Evolutionary conservation across 2,113 vertebrate genomes (phyloP).

Genomic region (Suncus etruscus): DNA sequence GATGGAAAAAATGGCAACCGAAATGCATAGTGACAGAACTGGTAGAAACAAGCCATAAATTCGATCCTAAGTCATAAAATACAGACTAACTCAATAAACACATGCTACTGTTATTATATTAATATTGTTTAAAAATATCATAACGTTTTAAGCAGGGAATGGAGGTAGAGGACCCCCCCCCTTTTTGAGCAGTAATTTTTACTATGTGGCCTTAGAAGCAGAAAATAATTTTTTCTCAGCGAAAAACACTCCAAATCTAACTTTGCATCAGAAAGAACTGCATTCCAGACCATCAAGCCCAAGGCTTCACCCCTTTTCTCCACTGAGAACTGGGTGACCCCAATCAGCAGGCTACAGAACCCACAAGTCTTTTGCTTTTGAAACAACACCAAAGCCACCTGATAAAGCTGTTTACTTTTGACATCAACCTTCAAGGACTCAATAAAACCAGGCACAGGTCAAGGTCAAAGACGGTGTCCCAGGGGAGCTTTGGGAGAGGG

Average conservation of each 20-base stretch:
- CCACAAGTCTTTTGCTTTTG: background rate
- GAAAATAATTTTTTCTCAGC: conserved; percentile 75
- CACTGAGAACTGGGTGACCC: background rate
- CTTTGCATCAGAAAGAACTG: background rate
- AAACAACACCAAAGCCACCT: background rate
- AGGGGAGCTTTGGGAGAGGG: too few species aligned
- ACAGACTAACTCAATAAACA: conserved; percentile 89
- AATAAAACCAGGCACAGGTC: too few species aligned
- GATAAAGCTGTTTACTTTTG: too few species aligned
- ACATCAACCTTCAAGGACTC: too few species aligned
- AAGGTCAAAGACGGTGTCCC: too few species aligned
- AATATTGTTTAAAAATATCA: conserved; percentile 90
- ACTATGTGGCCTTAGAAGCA: conserved; percentile 82
- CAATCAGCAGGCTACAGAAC: too few species aligned
- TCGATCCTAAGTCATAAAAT: conserved; percentile 90
- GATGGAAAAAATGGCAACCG: conserved; percentile 88
- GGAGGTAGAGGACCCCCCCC: conserved; percentile 79
- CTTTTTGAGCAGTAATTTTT: conserved; percentile 84
- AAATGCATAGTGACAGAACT: conserved; percentile 90
- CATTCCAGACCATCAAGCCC: background rate
- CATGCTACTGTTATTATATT: conserved; percentile 89
- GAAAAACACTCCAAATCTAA: conserved; percentile 41
- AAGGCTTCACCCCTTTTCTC: background rate
- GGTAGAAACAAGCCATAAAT: conserved; percentile 89
- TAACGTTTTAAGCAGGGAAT: conserved; percentile 87